Evolutionary conservation across 1,140 invertebrate genomes (phyloP), one percentile per base, ranked within the genome.

Genomic region (Camponotus floridanus): DNA sequence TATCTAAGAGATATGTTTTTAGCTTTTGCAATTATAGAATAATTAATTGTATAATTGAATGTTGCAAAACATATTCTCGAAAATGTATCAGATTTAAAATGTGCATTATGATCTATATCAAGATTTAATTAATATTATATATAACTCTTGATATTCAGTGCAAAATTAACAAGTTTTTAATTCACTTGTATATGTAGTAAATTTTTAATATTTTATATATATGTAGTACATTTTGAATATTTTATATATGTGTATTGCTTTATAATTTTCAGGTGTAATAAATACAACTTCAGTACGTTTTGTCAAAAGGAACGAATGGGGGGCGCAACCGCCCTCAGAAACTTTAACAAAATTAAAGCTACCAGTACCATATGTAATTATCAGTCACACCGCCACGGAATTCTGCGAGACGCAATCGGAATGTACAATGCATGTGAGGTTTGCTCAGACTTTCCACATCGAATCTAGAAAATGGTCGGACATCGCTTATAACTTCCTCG

Each of bases 401-500:
- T 85, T 87, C 36, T 98, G 97, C 90, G 91, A 92, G 21, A 96
- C 89, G 0, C 92, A 93, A 70, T 92, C 96, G 0, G 91, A 95
- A 4, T 97, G 96, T 76, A 92, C 92, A 8, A 83, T 91, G 0
- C 94, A 94, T 0, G 96, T 97, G 0, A 95, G 96, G 55, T 68
- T 94, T 1, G 97, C 97, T 26, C 97, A 98, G 93, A 96, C 94
- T 15, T 98, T 96, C 90, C 97, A 98, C 92, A 97, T 98, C 70
- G 96, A 97, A 78, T 96, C 96, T 1, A 95, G 94, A 48, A 91
- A 94, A 0, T 97, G 96, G 96, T 96, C 90, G 95, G 98, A 95
- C 96, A 98, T 96, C 91, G 97, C 92, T 1, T 97, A 97, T 91
- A 98, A 96, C 93, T 98, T 98, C 93, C 96, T 97, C 18, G 95